phyloP scores from a whole-genome alignment of 2,113 vertebrate genomes.

The Pitta sordida region DNA sequence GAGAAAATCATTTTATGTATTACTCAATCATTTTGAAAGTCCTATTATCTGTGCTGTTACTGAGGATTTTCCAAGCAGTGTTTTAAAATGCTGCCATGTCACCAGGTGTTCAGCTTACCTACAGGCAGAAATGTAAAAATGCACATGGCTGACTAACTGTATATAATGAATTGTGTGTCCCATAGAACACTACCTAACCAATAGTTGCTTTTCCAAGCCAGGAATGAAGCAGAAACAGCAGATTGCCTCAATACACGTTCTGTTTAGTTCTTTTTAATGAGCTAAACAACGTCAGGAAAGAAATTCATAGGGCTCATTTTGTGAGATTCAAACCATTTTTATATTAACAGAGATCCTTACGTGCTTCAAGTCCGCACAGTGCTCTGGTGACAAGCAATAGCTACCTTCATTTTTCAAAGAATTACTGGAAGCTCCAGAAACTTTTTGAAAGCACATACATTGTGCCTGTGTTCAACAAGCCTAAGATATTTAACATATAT shows the following conservation, averaged over 20 bases:
- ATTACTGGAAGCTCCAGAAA: background rate
- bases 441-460: background rate
- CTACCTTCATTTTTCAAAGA: background rate
- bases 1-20: background rate
- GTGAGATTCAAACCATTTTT: background rate
- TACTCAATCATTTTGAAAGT: background rate
- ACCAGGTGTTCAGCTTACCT: conserved; percentile 64
- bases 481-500: background rate
- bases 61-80: background rate
- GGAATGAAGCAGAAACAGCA: background rate
- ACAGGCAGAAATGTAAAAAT: conserved; percentile 43
- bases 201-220: background rate
- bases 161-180: conserved; percentile 52
- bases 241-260: background rate
- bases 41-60: background rate
- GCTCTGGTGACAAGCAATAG: background rate
- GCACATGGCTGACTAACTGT: conserved; percentile 55
- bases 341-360: background rate
- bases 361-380: background rate
- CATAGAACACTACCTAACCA: conserved; percentile 34
- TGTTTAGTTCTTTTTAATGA: background rate
- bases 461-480: fast-evolving
- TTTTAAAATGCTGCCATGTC: conserved; percentile 1
- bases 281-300: background rate
- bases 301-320: background rate